These are phyloP conservation scores for Thinocorus orbignyianus DNA, from an alignment of 2,113 vertebrate species.

Conservation along the genomic window DNA sequence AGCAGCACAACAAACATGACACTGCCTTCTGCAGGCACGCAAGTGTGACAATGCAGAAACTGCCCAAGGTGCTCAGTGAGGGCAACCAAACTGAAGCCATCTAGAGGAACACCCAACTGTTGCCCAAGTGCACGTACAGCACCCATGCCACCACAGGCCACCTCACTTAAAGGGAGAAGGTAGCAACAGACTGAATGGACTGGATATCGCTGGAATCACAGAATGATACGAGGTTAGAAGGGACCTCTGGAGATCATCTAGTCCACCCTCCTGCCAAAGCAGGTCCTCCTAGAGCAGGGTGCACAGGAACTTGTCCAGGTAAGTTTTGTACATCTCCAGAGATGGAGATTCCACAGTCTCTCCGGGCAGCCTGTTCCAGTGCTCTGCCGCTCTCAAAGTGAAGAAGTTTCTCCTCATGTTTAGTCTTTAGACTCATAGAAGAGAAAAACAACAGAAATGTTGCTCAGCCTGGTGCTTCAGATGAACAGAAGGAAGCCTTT, in stretches of 20 bases:
- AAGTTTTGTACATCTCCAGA: no score
- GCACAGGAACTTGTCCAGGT: no score
- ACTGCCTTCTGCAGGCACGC: neutral
- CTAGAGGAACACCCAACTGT: neutral
- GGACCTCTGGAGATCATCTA: no score
- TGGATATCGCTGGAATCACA: neutral
- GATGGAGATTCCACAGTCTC: no score
- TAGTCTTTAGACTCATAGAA: neutral
- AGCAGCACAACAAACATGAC: neutral
- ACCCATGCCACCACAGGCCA: neutral
- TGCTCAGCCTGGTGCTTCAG: neutral
- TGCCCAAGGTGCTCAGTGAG: neutral
- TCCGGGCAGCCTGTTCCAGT: no score
- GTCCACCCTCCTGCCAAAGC: no score
- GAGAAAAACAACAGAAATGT: neutral
- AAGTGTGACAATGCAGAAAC: neutral
- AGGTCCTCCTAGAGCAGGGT: no score
- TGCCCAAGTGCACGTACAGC: rapidly evolving
- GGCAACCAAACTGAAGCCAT: neutral
- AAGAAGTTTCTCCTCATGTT: no score
- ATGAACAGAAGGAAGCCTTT: neutral
- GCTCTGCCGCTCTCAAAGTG: no score
- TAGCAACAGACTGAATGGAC: neutral
- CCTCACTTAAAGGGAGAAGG: neutral
- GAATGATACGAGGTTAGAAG: no score